Evolutionary conservation across 1,140 invertebrate species (phyloP).

Genomic region (Thalassaphorura encarpata): DNA sequence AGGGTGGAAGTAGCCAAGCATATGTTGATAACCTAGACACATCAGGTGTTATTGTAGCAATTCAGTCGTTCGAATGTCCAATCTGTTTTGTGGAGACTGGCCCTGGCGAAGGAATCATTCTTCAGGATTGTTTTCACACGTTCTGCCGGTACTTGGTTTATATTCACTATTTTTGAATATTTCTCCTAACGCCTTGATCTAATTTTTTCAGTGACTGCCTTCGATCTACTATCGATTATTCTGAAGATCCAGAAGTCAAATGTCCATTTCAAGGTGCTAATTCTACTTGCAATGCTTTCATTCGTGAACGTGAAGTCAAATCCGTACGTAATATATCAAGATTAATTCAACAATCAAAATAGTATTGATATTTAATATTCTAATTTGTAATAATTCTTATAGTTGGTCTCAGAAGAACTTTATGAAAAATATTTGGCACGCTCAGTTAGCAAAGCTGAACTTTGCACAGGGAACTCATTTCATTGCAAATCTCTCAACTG

Average conservation of each 20-base stretch:
- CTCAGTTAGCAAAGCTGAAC: slow-evolving; percentile 70
- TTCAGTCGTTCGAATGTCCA: slow-evolving; percentile 46
- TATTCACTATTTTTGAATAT: not conserved
- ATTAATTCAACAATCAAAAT: too few relatives aligned
- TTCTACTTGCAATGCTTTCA: slow-evolving; percentile 40
- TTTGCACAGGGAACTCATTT: slow-evolving; percentile 67
- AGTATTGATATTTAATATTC: too few relatives aligned
- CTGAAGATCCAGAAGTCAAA: slow-evolving; percentile 41
- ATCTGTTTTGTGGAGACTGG: slow-evolving; percentile 43
- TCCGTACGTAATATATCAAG: too few relatives aligned
- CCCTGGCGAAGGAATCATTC: slow-evolving; percentile 41
- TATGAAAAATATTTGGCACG: slow-evolving; percentile 44
- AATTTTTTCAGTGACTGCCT: slow-evolving; percentile 41
- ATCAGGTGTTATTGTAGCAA: too few relatives aligned
- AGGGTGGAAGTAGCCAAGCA: too few relatives aligned
- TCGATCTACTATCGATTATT: slow-evolving; percentile 37
- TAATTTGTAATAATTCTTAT: too few relatives aligned
- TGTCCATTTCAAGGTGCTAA: slow-evolving; percentile 43
- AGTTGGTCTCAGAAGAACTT: slow-evolving; percentile 40
- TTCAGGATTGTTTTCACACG: slow-evolving; percentile 47
- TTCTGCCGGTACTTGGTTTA: slow-evolving; percentile 43
- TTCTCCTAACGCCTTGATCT: not conserved
- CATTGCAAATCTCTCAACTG: slow-evolving; percentile 86
- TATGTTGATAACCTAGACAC: too few relatives aligned
- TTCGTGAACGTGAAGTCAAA: slow-evolving; percentile 46